Base-by-base conservation (phyloP, 2,797 vertebrate species). In the Poeciliopsis presidionis region DNA sequence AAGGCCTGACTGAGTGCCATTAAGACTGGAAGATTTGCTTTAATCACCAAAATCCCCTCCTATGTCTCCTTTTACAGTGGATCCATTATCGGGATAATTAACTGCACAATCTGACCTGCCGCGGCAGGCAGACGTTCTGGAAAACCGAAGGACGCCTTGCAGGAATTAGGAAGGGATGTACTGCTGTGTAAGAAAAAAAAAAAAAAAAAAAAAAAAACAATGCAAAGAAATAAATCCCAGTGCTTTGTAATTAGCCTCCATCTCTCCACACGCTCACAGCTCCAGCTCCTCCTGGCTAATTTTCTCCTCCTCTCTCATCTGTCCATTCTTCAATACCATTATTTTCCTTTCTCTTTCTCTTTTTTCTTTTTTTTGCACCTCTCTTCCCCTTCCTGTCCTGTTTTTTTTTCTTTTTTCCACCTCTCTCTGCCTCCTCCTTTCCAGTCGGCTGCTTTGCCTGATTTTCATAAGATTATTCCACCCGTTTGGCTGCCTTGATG, bases 391-490 rank as follows among this genome's bases (percentile, higher is more conserved):
- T 70, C 28, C 13, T 11, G 8, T 45, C 72, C 28, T 69, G 65
- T 46, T 72, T 43, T 43, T 41, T 86, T 71, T 76, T 72, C 78
- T 86, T 71, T 76, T 72, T 79, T 45, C 78, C 72, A 72, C 53
- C 75, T 70, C 41, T 72, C 36, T 71, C 72, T 63, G 75, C 71
- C 82, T 79, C 67, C 72, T 92, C 84, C 83, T 83, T 91, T 91
- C 84, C 90, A 88, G 81, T 91, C 90, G 79, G 78, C 59, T 90
- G 90, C 86, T 43, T 89, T 63, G 79, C 82, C 85, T 92, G 91
- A 92, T 92, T 92, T 92, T 91, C 89, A 92, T 84, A 81, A 84
- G 90, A 93, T 94, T 92, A 92, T 94, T 94, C 90, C 91, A 92
- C 90, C 85, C 74, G 82, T 90, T 91, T 84, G 90, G 83, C 76